Conservation (phyloP, 2,888 invertebrate species). For the Elysia crispata region DNA sequence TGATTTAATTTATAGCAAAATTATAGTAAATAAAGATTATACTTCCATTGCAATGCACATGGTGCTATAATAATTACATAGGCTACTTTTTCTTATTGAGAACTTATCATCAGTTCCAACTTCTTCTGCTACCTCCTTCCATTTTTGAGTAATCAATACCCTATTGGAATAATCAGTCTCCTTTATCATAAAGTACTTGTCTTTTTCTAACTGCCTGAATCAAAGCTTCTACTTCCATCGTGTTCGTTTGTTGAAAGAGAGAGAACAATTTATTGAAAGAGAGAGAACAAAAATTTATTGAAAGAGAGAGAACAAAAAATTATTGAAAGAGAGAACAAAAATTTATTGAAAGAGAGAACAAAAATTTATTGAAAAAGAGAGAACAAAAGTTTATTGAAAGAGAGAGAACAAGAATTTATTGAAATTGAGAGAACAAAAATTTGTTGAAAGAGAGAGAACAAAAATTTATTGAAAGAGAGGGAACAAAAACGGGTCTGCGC, state of each 20-base stretch:
- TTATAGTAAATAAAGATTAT: too few relatives aligned
- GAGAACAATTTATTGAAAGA: background rate
- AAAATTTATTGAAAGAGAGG: background rate
- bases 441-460: background rate
- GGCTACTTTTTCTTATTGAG: background rate
- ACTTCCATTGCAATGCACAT: too few relatives aligned
- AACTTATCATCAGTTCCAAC: conserved; percentile 11
- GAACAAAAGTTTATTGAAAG: background rate
- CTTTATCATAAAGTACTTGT: background rate
- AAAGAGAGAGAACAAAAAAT: background rate
- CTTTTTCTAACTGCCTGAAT: background rate
- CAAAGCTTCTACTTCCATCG: background rate
- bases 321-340: conserved; percentile 5
- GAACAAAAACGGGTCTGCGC: background rate
- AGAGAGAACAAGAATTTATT: background rate
- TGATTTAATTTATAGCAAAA: too few relatives aligned
- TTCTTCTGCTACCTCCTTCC: conserved; percentile 20
- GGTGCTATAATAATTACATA: too few relatives aligned
- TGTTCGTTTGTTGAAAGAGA: background rate
- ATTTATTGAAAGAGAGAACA: too few relatives aligned
- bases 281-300: background rate
- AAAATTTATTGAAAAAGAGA: too few relatives aligned
- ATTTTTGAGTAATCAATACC: background rate
- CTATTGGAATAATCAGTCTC: too few relatives aligned
- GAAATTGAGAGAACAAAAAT: background rate